Evolutionary conservation across 2,888 invertebrate species (phyloP), one percentile per base, ranked within the genome.

Genomic region (Dryococelus australis): DNA sequence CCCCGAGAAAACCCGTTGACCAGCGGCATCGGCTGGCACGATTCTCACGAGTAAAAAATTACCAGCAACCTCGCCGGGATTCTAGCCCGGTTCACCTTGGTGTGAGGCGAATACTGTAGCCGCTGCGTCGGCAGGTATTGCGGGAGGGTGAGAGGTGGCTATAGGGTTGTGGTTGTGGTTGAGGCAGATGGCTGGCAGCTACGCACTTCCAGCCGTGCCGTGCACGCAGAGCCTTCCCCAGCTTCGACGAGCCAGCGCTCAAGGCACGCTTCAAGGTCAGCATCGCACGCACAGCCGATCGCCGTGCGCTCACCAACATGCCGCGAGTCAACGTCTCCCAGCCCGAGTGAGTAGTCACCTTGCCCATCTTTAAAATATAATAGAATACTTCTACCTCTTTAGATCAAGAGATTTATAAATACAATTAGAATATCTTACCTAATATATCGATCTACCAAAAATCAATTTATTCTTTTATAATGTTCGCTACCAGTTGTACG

Each of bases 181-280:
- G 65, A 4, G 8, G n/a, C 91, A 96, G 96, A 90, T 94, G 93
- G 89, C 91, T 96, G 27, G 94, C 95, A 4, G 94, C 95, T 0
- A 96, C 96, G 0, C 96, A 96, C 88, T 94, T 96, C 86, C 95
- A 96, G 91, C 94, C 95, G 0, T 94, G 94, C 0, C 94, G 94
- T 87, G 95, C 96, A 0, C 94, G 96, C 0, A 93, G 94, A 81
- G 96, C 95, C 0, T 96, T 97, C 91, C 97, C 97, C 0, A 96
- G 96, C 90, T 96, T 95, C 90, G 97, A 97, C 90, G 96, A 96
- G 90, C 97, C 97, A 0, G 93, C 92, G 0, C 91, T 94, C 65
- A 97, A 96, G 90, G 95, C 97, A 0, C 92, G 92, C 24, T 96
- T 96, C 90, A 92, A 94, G 65, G 94, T 96, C 24, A 93, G 93